Conservation (phyloP, 2,888 invertebrate genomes). For the Conops quadrifasciatus region DNA sequence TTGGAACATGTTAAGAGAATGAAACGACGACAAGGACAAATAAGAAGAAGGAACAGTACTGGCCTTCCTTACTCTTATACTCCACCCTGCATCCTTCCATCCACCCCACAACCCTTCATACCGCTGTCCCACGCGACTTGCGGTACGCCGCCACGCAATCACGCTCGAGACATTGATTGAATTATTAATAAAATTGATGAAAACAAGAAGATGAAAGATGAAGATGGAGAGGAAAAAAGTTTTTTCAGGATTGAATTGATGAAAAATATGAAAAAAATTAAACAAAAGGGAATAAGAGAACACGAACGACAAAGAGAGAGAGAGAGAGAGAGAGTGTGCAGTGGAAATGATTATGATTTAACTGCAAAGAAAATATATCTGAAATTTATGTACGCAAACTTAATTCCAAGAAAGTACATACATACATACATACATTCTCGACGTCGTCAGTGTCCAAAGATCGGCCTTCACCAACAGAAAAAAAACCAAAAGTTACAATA, state of each 20-base stretch:
- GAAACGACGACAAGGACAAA: not conserved
- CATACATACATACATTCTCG: not conserved
- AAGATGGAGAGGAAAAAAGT: constrained; percentile 8
- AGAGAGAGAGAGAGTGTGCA: not conserved
- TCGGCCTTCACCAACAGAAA: too few relatives aligned
- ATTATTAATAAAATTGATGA: constrained; percentile 63
- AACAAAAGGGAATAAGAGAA: not conserved
- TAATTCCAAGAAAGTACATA: not conserved
- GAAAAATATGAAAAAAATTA: constrained; percentile 11
- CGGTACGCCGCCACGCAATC: constrained; percentile 1
- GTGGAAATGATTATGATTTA: not conserved
- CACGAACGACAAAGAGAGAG: not conserved
- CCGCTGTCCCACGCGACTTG: not conserved
- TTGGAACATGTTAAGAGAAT: constrained; percentile 34
- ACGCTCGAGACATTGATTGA: constrained; percentile 53
- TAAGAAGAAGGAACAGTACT: not conserved
- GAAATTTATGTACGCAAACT: not conserved
- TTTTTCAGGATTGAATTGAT: constrained; percentile 26
- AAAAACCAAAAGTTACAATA: too few relatives aligned
- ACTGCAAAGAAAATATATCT: not conserved
- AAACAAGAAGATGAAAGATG: constrained; percentile 47
- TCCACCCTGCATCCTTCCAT: not conserved
- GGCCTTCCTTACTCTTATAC: not conserved
- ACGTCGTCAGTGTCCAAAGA: too few relatives aligned
- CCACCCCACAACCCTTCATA: not conserved